phyloP scores from a whole-genome alignment of 2,888 invertebrate genomes.

The Tenthredo distinguenda region DNA sequence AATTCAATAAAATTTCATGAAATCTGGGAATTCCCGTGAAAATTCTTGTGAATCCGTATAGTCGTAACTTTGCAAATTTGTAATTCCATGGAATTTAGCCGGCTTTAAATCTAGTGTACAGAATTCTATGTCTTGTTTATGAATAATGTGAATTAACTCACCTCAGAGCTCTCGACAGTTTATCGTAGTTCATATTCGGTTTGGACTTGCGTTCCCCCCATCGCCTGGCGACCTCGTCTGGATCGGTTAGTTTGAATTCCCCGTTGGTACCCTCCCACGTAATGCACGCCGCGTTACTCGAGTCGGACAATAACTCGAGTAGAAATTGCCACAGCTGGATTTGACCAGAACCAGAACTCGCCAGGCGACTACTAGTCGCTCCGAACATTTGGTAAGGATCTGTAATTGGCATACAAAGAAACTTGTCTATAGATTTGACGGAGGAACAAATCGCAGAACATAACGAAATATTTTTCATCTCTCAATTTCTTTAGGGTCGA shows the following conservation, averaged over 20 bases:
- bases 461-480: no score
- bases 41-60: not conserved
- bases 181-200: constrained; percentile 99
- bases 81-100: not conserved
- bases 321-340: constrained; percentile 99
- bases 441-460: not conserved
- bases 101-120: not conserved
- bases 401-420: constrained; percentile 80
- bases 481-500: not conserved
- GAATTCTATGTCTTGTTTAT: not conserved
- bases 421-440: not conserved
- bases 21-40: not conserved
- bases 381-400: constrained; percentile 99
- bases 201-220: constrained; percentile 99
- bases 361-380: constrained; percentile 96
- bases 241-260: constrained; percentile 98
- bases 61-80: not conserved
- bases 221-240: constrained; percentile 97
- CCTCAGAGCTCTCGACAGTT: constrained; percentile 97
- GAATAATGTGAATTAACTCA: constrained; percentile 77
- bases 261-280: constrained; percentile 99
- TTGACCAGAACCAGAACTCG: constrained; percentile 97
- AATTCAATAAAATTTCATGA: not conserved
- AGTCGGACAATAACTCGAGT: constrained; percentile 96
- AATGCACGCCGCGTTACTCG: constrained; percentile 96